phyloP scores from a whole-genome alignment of 2,888 invertebrate species.

The Apoda limacodes region DNA sequence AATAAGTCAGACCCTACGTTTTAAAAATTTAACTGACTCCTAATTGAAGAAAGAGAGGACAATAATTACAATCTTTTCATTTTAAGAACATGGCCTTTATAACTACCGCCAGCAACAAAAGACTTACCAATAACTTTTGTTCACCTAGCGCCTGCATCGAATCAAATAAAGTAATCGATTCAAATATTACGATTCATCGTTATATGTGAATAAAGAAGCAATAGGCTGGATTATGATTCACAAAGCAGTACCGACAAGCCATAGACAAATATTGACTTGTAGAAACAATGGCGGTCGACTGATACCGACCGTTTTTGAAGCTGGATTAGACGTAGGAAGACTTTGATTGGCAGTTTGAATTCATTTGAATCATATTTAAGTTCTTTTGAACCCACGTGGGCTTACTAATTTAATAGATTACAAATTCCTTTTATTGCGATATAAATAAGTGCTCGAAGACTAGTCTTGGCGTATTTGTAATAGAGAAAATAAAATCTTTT shows the following conservation, averaged over 20 bases:
- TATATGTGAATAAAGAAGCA: conserved; percentile 45
- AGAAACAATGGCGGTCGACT: conserved; percentile 50
- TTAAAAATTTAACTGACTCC: too few species aligned
- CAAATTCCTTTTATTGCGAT: too few species aligned
- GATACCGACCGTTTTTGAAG: conserved; percentile 26
- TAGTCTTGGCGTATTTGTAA: too few species aligned
- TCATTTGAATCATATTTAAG: neutral
- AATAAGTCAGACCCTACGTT: too few species aligned
- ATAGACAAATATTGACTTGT: conserved; percentile 67
- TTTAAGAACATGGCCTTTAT: too few species aligned
- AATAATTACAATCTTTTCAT: too few species aligned
- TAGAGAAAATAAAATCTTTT: too few species aligned
- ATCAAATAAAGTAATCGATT: conserved; percentile 59
- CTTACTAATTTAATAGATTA: too few species aligned
- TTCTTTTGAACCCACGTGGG: too few species aligned
- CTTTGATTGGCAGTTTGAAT: conserved; percentile 38
- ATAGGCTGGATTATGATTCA: conserved; percentile 50
- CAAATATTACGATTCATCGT: conserved; percentile 63
- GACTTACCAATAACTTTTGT: conserved; percentile 41
- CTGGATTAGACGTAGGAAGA: conserved; percentile 37
- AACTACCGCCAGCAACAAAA: conserved; percentile 44
- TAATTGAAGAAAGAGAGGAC: too few species aligned
- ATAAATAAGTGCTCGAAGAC: too few species aligned
- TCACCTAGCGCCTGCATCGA: conserved; percentile 32
- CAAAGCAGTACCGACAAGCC: conserved; percentile 55